Evolutionary conservation across 2,113 vertebrate species (phyloP), one percentile per base, ranked within the genome.

Genomic region (Hypocryptadius cinnamomeus): DNA sequence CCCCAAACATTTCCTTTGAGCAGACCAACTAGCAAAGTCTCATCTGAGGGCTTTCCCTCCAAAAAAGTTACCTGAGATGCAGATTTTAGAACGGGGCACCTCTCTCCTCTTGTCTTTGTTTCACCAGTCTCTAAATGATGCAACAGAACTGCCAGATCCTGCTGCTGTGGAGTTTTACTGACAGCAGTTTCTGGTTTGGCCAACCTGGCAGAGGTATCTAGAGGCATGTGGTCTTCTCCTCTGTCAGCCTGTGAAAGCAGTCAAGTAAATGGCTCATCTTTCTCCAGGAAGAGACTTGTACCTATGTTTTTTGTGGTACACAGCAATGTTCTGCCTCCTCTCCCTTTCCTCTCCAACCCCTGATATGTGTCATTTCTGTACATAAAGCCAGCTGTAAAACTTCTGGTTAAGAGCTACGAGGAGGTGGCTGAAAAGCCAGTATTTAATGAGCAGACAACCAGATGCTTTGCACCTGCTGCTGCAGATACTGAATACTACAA

Each of bases 331-430:
- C 85, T 88, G 94, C 93, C 86, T 92, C 77, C 74, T 80, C 89
- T 92, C 87, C 8, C 74, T 79, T 87, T 90, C 91, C 94, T 80
- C 78, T 80, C 85, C 69, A 64, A 56, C 92, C 96, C 92, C 96
- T 85, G 95, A 95, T 95, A 91, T 11, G 65, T 95, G 12, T 85
- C 69, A 69, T 74, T 77, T 95, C 60, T 82, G 84, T 94, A 96
- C 78, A 94, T 97, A 97, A 96, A 85, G 69, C 92, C 96, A 85
- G 66, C 74, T 79, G 95, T 54, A 96, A 89, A 94, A 85, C 66
- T 81, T 33, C 84, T 76, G 81, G 89, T 91, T 80, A 96, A 94
- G 68, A 93, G 94, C 87, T 42, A 89, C 33, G 24, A 92, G 87
- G 30, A 74, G 66, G 79, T 87, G 91, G 90, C 82, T 87, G 59